Evolutionary conservation across 2,113 vertebrate species (phyloP), one percentile per base, ranked within the genome.

Genomic region (Meleagris gallopavo): DNA sequence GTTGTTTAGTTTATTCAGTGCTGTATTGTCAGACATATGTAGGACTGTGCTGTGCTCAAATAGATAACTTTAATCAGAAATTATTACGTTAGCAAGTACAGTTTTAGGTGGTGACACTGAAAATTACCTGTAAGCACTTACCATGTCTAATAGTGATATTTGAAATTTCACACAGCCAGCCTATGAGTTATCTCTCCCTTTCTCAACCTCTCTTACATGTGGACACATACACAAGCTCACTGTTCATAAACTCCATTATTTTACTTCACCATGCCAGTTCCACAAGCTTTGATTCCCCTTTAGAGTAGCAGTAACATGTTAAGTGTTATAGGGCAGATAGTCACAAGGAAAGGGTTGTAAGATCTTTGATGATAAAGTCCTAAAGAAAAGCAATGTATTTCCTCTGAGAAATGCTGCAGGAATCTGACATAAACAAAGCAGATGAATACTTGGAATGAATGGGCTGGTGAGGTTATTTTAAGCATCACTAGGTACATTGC

Each of bases 1-100:
- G 61, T 78, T 84, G 55, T 72, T 69, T 76, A 16, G 36, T 67
- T 86, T 81, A 67, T 93, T 95, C 79, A 79, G 91, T 88, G 94
- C 38, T 76, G 58, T 79, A 60, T 58, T 88, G 52, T 80, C 88
- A 40, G 86, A 78, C 36, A 6, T 32, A 45, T 20, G 43, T 25
- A 82, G 74, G 48, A 57, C 61, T 81, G 27, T 36, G 50, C 89
- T 71, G 38, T 83, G 46, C 72, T 83, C 15, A 80, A 54, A 65
- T 41, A 40, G 67, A 83, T 67, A 76, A 80, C 61, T 86, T 92
- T 71, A 83, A 75, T 74, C 73, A 81, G n/a, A 83, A 89, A 54
- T 88, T 0, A 57, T 89, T 64, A 14, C 10, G 7, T 50, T 65
- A 72, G n/a, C 76, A 43, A 77, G 41, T 64, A 46, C 20, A 43